Percentiles rank a stretch among this genome's conserved stretches.
phyloP scores from a whole-genome alignment of 1,140 invertebrate species.

The Campodea augens region DNA sequence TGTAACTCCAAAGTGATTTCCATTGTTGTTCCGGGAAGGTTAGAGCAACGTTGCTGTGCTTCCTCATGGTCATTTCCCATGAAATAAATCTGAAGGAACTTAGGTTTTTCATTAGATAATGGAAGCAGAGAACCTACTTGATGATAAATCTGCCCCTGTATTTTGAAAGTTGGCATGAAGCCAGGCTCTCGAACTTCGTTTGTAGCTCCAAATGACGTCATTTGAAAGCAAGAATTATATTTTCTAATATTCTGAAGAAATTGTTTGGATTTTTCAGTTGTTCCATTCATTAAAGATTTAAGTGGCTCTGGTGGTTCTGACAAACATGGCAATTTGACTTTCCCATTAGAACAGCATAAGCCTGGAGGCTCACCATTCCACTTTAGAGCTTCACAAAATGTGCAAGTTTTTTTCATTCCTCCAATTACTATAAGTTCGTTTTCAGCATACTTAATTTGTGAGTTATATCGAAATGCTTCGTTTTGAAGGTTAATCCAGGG shows the following conservation, averaged over 20 bases:
- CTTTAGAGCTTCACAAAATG: slow-evolving; percentile 19
- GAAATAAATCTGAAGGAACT: slow-evolving; percentile 26
- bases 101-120: slow-evolving; percentile 14
- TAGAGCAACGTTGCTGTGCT: slow-evolving; percentile 4
- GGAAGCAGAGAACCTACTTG: slow-evolving; percentile 21
- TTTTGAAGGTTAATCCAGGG: too few relatives aligned
- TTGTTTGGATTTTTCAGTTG: slow-evolving; percentile 15
- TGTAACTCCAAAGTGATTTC: slow-evolving; percentile 10
- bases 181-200: slow-evolving; percentile 14
- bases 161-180: slow-evolving; percentile 24
- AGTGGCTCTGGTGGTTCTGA: slow-evolving; percentile 15
- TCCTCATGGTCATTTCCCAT: slow-evolving; percentile 2
- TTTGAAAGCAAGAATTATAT: slow-evolving; percentile 24
- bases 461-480: slow-evolving; percentile 7
- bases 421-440: slow-evolving; percentile 3
- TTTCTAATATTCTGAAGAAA: slow-evolving; percentile 23
- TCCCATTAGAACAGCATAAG: slow-evolving; percentile 18
- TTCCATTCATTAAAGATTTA: slow-evolving; percentile 14
- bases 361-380: slow-evolving; percentile 17
- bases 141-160: slow-evolving; percentile 30
- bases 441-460: slow-evolving; percentile 5
- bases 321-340: slow-evolving; percentile 16
- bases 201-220: slow-evolving; percentile 23
- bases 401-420: background rate
- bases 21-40: background rate